Base-by-base conservation (phyloP, 2,797 vertebrate species). In the Karalla daura region DNA sequence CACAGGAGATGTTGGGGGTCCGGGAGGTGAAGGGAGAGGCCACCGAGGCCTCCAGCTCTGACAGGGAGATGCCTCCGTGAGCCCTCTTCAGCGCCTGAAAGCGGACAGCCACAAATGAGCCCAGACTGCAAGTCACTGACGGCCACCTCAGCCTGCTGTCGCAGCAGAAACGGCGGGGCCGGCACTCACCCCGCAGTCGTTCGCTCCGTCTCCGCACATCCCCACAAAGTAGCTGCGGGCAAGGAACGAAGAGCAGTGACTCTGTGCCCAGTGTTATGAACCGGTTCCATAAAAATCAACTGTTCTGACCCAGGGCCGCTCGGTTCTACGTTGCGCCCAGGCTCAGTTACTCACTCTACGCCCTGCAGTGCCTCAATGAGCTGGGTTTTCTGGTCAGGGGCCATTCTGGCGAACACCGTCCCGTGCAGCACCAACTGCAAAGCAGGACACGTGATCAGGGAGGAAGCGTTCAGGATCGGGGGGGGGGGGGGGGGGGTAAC, bases 161-260 rank as follows among this genome's bases (percentile, higher is more conserved):
- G n/a, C n/a, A n/a, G n/a, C n/a, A n/a, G n/a, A n/a, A n/a, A n/a
- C n/a, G n/a, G n/a, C n/a, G n/a, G n/a, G n/a, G n/a, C n/a, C n/a
- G n/a, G n/a, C n/a, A 95, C 96, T 90, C 93, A 99, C 98, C 33
- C 98, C 98, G 87, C 98, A 99, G 84, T 99, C 98, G 43, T 99
- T 99, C 44, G 98, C 98, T 46, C 98, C 98, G 32, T 99, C 98
- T 74, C 98, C 98, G 64, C 98, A 99, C 98, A 99, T 99, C 35
- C 96, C 98, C 65, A 99, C 98, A 79, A 94, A 98, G 89, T 99
- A 99, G 85, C 98, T 99, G 86, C 5, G 70, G 74, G 30, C 2
- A 72, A 47, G 83, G 23, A 8, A 76, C 10, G 55, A 56, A 62
- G 5, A 70, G 1, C 11, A 58, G 14, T 58, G 0, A 77, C 6